Conservation (phyloP, 1,140 invertebrate genomes). For the Lamellibrachia luymesi region DNA sequence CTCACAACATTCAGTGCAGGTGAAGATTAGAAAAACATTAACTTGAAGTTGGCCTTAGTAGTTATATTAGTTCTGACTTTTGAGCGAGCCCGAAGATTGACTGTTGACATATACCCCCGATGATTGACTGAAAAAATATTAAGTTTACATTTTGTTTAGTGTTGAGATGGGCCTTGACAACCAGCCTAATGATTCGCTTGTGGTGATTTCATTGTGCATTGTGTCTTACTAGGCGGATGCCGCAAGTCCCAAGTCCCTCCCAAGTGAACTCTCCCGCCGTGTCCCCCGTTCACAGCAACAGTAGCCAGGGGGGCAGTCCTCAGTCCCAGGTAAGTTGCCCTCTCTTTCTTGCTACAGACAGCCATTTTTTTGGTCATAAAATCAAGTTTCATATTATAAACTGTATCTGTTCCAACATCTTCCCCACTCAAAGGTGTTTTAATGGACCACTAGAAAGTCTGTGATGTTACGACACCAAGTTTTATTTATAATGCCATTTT, state of each 20-base stretch:
- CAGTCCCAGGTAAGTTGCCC: conserved; percentile 23
- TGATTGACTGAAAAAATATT: neutral
- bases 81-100: neutral
- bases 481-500: too few species aligned
- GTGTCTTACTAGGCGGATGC: conserved; percentile 5
- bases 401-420: too few species aligned
- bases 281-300: conserved; percentile 32
- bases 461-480: too few species aligned
- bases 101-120: neutral
- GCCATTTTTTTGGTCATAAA: too few species aligned
- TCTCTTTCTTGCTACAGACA: too few species aligned
- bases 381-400: too few species aligned
- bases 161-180: neutral
- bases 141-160: neutral
- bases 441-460: too few species aligned
- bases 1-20: too few species aligned
- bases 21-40: too few species aligned
- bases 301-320: conserved; percentile 33
- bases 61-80: too few species aligned
- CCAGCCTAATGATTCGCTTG: neutral
- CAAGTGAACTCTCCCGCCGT: conserved; percentile 31
- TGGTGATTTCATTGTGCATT: neutral
- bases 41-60: too few species aligned
- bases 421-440: too few species aligned
- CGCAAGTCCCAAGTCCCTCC: conserved; percentile 19